Evolutionary conservation across 2,888 invertebrate species (phyloP).

Genomic region (Empis stercorea): DNA sequence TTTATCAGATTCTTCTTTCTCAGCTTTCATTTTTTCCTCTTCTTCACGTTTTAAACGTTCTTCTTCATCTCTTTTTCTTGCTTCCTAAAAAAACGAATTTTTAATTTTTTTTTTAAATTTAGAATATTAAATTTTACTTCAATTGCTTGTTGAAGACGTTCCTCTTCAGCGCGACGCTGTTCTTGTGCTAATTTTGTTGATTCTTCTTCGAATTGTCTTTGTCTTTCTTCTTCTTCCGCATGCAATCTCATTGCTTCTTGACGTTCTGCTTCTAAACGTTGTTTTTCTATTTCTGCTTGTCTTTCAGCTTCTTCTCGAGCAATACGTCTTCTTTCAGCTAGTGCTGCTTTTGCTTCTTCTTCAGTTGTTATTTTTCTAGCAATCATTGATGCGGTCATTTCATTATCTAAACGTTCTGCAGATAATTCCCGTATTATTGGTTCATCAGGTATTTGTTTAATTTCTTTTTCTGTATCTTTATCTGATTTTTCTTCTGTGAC

Average conservation of each 20-base stretch:
- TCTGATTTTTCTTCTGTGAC: slow-evolving; percentile 30
- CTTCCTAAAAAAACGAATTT: slow-evolving; percentile 40
- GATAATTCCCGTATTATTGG: slow-evolving; percentile 18
- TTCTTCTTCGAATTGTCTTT: slow-evolving; percentile 68
- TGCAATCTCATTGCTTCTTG: slow-evolving; percentile 59
- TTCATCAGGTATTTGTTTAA: slow-evolving; percentile 8
- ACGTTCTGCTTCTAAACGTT: slow-evolving; percentile 56
- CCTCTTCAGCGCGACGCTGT: slow-evolving; percentile 71
- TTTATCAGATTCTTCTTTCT: slow-evolving; percentile 64
- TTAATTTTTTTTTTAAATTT: too few relatives aligned
- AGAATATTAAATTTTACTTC: too few relatives aligned
- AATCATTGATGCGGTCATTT: slow-evolving; percentile 48
- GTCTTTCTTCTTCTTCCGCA: slow-evolving; percentile 70
- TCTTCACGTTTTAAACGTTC: slow-evolving; percentile 58
- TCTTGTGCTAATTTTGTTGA: slow-evolving; percentile 63
- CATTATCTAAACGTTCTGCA: slow-evolving; percentile 22
- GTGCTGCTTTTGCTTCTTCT: slow-evolving; percentile 85
- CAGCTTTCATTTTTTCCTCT: slow-evolving; percentile 46
- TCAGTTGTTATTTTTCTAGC: slow-evolving; percentile 71
- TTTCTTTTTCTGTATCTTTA: slow-evolving; percentile 20
- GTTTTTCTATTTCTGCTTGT: slow-evolving; percentile 74
- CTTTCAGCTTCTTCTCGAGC: slow-evolving; percentile 85
- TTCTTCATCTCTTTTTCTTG: slow-evolving; percentile 63
- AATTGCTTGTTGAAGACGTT: slow-evolving; percentile 71
- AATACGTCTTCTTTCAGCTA: slow-evolving; percentile 76